Base-by-base conservation (phyloP, 2,888 invertebrate genomes). In the Pelosia muscerda region DNA sequence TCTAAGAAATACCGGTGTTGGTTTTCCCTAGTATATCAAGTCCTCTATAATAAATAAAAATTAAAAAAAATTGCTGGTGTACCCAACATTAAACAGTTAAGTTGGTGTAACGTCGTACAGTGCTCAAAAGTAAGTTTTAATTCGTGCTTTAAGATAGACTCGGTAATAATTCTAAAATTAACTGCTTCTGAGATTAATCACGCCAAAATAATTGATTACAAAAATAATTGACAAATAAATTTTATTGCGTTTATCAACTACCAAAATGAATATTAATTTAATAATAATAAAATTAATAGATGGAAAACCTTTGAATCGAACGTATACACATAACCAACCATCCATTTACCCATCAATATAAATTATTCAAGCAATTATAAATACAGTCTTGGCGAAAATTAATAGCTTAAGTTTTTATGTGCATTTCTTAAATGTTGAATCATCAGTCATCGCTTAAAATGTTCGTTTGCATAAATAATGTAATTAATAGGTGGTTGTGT, bases 401-500 rank as follows among this genome's bases (percentile, higher is more conserved):
- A 61, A 53, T 60, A 19, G 26, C 25, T 13, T 49, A 2, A 9
- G 53, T 66, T 65, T 63, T 63, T 54, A 59, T 34, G 26, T 42
- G 26, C 60, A 62, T 63, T 66, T 59, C 23, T 77, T 69, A 22
- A 28, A 57, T 66, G 76, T 73, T 67, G 38, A 75, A 71, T 66
- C 65, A 68, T 77, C 62, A 9, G 72, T 66, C 65, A 66, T 74
- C 60, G 4, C 55, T 63, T 56, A 34, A 65, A 71, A 73, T 65
- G 62, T 59, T 63, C n/a, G n/a, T 68, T 71, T 59, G 55, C 62
- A 54, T 58, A 49, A 57, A 73, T 75, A 66, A 73, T 73, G 69
- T 80, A 66, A 75, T 74, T 72, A 58, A 79, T 81, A 63, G 58
- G 56, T 64, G 49, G 55, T 76, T 81, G 65, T 62, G 72, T 71